Evolutionary conservation across 2,888 invertebrate genomes (phyloP).

Genomic region (Leuctra nigra): DNA sequence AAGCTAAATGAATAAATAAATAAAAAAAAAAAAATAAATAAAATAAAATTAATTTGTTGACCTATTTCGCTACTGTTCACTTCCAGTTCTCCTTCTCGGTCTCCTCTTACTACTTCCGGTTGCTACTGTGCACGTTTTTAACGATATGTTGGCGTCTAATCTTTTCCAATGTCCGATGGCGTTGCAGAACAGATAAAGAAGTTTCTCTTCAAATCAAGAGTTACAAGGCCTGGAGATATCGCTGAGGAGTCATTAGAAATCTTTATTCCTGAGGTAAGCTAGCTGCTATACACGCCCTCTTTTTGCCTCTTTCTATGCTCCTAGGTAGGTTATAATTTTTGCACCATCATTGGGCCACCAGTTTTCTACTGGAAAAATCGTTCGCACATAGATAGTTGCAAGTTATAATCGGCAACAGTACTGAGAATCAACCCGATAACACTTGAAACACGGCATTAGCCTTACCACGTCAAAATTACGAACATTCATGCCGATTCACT

Average conservation of each 20-base stretch:
- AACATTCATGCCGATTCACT: too few relatives aligned
- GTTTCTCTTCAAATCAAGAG: constrained; percentile 71
- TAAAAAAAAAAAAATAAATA: constrained; percentile 1
- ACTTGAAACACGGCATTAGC: too few relatives aligned
- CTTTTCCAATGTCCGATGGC: constrained; percentile 53
- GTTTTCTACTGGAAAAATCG: too few relatives aligned
- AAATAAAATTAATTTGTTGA: background rate
- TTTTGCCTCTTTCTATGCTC: too few relatives aligned
- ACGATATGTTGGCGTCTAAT: background rate
- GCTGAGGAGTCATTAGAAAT: constrained; percentile 70
- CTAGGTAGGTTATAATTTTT: too few relatives aligned
- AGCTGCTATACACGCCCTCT: background rate
- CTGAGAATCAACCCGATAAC: too few relatives aligned
- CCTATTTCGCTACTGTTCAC: constrained; percentile 9
- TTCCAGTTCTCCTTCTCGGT: constrained; percentile 31
- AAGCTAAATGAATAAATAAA: too few relatives aligned
- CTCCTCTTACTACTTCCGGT: too few relatives aligned
- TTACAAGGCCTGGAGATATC: constrained; percentile 49
- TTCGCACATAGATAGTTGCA: too few relatives aligned
- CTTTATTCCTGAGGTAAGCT: constrained; percentile 65
- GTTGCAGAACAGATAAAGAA: constrained; percentile 66
- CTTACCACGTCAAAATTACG: too few relatives aligned
- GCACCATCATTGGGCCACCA: too few relatives aligned
- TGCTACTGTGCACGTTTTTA: background rate
- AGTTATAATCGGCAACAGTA: too few relatives aligned